Conservation (phyloP, 2,888 invertebrate genomes). For the Hyppa rectilinea region DNA sequence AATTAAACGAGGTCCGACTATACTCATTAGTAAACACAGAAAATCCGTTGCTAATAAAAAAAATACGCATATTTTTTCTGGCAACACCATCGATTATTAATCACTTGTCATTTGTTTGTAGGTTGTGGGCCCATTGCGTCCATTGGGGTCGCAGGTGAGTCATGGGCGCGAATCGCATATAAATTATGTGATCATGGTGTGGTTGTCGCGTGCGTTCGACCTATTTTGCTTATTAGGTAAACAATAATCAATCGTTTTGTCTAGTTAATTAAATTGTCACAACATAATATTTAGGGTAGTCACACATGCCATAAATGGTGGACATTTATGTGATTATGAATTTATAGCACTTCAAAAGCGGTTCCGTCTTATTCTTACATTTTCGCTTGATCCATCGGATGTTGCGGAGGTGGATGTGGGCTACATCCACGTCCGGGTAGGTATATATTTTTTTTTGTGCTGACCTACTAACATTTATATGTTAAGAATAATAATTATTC, state of each 20-base stretch:
- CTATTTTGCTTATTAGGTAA: conserved; percentile 31
- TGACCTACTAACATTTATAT: no score
- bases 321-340: neutral
- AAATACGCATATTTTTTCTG: conserved; percentile 29
- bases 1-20: conserved; percentile 42
- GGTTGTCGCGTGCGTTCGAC: neutral
- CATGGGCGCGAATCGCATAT: conserved; percentile 38
- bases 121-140: conserved; percentile 41
- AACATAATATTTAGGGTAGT: neutral
- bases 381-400: no score
- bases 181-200: conserved; percentile 26
- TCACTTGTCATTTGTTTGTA: conserved; percentile 48
- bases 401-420: no score
- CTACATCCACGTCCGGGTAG: no score
- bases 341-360: neutral
- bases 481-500: no score
- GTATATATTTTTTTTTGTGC: no score
- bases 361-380: neutral
- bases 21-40: conserved; percentile 46
- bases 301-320: no score
- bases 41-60: conserved; percentile 38
- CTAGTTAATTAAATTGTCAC: neutral
- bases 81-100: conserved; percentile 43
- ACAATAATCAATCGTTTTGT: conserved; percentile 1
- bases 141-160: conserved; percentile 45